Evolutionary conservation across 2,888 invertebrate genomes (phyloP), one percentile per base, ranked within the genome.

Genomic region (Mechanitis messenoides): DNA sequence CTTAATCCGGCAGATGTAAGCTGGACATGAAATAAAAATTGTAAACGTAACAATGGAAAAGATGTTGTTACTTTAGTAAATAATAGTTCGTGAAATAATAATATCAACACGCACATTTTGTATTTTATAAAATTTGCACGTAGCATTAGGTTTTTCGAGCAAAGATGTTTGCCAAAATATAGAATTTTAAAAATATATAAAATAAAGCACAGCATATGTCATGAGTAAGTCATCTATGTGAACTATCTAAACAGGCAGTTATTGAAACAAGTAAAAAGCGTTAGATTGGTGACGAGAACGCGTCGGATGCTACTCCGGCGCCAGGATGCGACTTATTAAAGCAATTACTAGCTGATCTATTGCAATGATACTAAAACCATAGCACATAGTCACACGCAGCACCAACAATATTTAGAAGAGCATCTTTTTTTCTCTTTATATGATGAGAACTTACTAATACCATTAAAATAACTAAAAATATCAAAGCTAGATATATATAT

Each of bases 311-410:
- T 72, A 76, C 82, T 79, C 78, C 76, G 71, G 67, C 70, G 69
- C 70, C 75, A 84, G 83, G 86, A 85, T 81, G 80, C 76, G 74
- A 71, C 79, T 81, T 77, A 85, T 85, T 85, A 83, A 76, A 74
- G 78, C 83, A 85, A 87, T 87, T 84, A 85, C 74, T 75, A 76
- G 80, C 75, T 76, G 78, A 82, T 83, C 78, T 78, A 75, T 76
- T 69, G 76, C 74, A 58, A 59, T 67, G 71, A 71, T 64, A 64
- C 66, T 64, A 57, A 66, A 67, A 64, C 62, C 55, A 61, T 61
- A 50, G 61, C 31, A 45, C 45, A 33, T 53, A 47, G 35, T 50
- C 33, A 53, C n/a, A 42, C 42, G n/a, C 50, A 33, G 50, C 50
- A 31, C 28, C 3, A 7, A 6, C 31, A 50, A 31, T 11, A 9